phyloP scores from a whole-genome alignment of 2,113 vertebrate species.

The Mohoua ochrocephala region DNA sequence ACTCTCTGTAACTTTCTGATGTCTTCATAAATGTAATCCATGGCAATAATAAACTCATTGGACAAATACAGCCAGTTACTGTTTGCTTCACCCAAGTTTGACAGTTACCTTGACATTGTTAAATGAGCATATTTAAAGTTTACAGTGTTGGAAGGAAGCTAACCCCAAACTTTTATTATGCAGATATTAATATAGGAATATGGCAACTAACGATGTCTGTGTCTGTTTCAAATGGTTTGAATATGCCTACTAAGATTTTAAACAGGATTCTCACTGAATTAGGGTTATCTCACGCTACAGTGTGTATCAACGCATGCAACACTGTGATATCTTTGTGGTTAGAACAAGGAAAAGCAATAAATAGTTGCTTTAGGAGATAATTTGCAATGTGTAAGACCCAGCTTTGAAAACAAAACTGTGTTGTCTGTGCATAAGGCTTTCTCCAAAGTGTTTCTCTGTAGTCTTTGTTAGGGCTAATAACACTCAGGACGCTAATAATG shows the following conservation, averaged over 20 bases:
- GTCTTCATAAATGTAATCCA: conserved; percentile 28
- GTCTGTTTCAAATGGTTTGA: neutral
- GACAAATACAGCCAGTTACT: neutral
- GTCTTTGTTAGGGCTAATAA: neutral
- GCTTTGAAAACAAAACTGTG: neutral
- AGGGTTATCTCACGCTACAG: neutral
- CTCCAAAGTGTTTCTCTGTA: neutral
- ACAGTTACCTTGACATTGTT: neutral
- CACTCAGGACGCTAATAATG: neutral
- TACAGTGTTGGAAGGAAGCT: neutral
- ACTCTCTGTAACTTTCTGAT: neutral
- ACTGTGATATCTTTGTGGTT: neutral
- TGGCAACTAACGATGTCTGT: neutral
- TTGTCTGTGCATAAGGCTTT: neutral
- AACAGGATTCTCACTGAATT: neutral
- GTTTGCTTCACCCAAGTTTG: neutral
- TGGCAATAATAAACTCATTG: conserved; percentile 7
- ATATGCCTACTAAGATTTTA: neutral
- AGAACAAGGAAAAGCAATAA: neutral
- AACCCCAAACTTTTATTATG: neutral
- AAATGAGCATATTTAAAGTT: neutral
- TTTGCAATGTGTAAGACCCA: neutral
- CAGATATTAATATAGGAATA: neutral
- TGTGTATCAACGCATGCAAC: neutral
- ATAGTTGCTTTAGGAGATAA: neutral